These are phyloP conservation scores for Cynoglossus semilaevis DNA, from an alignment of 2,113 vertebrate genomes.

Conservation along the genomic window DNA sequence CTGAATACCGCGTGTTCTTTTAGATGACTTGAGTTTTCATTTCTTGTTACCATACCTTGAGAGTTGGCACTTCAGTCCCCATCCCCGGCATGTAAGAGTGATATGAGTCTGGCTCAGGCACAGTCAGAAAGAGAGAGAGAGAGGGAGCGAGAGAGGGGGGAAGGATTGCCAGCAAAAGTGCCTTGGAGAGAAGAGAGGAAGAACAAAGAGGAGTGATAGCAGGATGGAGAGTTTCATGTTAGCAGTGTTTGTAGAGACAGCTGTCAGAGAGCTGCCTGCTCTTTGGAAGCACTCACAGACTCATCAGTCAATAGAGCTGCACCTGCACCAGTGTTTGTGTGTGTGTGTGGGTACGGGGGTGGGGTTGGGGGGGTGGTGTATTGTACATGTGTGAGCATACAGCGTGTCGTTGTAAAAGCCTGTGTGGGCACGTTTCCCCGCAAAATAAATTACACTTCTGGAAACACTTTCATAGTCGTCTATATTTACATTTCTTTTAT, in stretches of 20 bases:
- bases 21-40: conserved; percentile 43
- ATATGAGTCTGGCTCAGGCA: conserved; percentile 33
- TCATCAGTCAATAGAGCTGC: conserved; percentile 62
- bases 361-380: conserved; percentile 8
- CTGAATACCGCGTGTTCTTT: conserved; percentile 34
- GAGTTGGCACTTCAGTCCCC: conserved; percentile 43
- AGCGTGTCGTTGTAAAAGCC: conserved; percentile 15
- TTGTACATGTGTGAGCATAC: conserved; percentile 6
- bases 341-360: no score
- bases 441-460: conserved; percentile 34
- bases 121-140: conserved; percentile 22
- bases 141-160: conserved; percentile 25
- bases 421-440: conserved; percentile 24
- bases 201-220: conserved; percentile 35
- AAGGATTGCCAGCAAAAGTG: conserved; percentile 6
- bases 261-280: conserved; percentile 52
- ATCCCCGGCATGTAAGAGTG: conserved; percentile 46
- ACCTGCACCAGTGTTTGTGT: conserved; percentile 51
- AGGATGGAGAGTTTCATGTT: conserved; percentile 48
- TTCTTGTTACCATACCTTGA: conserved; percentile 56
- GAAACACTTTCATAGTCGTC: conserved; percentile 27
- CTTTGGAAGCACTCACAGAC: conserved; percentile 53
- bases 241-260: conserved; percentile 51
- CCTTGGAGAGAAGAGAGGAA: conserved; percentile 19
- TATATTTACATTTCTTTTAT: conserved; percentile 52